Evolutionary conservation across 2,113 vertebrate genomes (phyloP).

Genomic region (Pelvicachromis taeniatus): DNA sequence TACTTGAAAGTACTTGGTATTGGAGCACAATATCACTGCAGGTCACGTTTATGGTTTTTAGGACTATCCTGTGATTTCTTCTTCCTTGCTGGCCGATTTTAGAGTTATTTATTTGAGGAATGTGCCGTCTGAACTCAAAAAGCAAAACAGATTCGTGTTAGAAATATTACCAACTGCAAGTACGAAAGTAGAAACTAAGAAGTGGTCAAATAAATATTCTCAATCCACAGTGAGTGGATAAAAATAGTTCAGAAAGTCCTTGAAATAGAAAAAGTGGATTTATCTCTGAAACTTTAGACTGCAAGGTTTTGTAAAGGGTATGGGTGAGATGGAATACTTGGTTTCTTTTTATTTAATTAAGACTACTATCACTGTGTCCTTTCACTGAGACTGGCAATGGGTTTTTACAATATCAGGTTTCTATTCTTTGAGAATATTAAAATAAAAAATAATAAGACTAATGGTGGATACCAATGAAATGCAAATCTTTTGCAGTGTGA

Average conservation of each 20-base stretch:
- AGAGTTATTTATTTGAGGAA: not conserved
- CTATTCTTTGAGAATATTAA: too few species aligned
- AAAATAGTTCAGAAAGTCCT: not conserved
- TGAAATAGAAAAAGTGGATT: not conserved
- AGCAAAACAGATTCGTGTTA: not conserved
- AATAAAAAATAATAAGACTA: rapidly evolving
- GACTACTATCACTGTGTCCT: not conserved
- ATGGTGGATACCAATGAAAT: not conserved
- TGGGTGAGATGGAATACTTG: not conserved
- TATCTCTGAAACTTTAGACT: not conserved
- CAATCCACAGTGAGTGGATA: not conserved
- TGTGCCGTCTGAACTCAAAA: not conserved
- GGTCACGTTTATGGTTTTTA: not conserved
- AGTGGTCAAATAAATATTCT: not conserved
- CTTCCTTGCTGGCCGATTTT: rapidly evolving
- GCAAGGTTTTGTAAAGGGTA: not conserved
- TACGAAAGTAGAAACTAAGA: not conserved
- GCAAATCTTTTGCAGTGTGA: not conserved
- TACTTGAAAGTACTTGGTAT: not conserved
- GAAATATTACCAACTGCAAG: not conserved
- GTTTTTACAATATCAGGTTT: too few species aligned
- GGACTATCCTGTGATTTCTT: rapidly evolving
- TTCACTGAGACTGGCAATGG: too few species aligned
- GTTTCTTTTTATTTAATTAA: not conserved
- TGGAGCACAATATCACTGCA: too few species aligned